Evolutionary conservation across 2,888 invertebrate species (phyloP).

Genomic region (Operophtera brumata): DNA sequence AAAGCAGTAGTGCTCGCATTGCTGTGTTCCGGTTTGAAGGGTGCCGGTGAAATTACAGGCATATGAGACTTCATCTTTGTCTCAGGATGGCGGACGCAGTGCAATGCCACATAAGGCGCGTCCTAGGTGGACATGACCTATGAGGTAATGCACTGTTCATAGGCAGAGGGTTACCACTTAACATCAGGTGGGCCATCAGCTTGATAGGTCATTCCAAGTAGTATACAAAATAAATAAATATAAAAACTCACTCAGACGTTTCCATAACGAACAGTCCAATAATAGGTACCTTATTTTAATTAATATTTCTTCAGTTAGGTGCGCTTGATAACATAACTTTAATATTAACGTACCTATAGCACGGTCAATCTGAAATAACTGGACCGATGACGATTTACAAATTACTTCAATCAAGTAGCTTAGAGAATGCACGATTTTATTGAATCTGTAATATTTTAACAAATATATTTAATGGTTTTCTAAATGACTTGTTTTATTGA

Average conservation of each 20-base stretch:
- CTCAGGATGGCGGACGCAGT: too few species aligned
- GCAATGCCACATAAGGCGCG: too few species aligned
- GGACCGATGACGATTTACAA: not conserved
- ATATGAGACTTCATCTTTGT: too few species aligned
- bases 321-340: conserved; percentile 40
- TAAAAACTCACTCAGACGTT: not conserved
- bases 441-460: conserved; percentile 79
- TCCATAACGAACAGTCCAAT: conserved; percentile 9
- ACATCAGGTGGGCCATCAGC: too few species aligned
- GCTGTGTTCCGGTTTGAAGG: too few species aligned
- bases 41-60: too few species aligned
- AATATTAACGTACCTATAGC: too few species aligned
- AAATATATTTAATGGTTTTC: conserved; percentile 78
- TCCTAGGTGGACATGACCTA: too few species aligned
- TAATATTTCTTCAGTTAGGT: conserved; percentile 34
- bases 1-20: too few species aligned
- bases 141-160: too few species aligned
- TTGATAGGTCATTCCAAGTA: too few species aligned
- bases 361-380: conserved; percentile 8
- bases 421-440: conserved; percentile 64
- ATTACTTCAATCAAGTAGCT: not conserved
- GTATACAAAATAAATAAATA: not conserved
- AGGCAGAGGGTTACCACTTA: too few species aligned
- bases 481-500: conserved; percentile 38
- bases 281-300: conserved; percentile 4